Evolutionary conservation across 92 coral and sea anemone genomes (phyloP), one percentile per base, ranked within the genome.

Genomic region (Isaurus tuberculatus): DNA sequence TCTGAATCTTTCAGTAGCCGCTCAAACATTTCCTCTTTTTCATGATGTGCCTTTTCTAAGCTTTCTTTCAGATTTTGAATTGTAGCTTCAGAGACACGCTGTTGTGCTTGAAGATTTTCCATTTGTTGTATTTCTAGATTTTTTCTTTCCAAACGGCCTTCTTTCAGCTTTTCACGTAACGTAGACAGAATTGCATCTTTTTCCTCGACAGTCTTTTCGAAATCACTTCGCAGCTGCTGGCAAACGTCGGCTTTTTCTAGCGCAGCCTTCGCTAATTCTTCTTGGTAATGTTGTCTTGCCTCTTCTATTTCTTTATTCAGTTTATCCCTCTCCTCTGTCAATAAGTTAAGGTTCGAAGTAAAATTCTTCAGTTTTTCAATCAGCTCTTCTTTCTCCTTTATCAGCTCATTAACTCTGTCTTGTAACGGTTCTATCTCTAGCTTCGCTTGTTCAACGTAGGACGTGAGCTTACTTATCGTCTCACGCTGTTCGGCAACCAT

Each of bases 1-100:
- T 90, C 83, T 4, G 85, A 75, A 57, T 90, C 87, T 44, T 88
- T 85, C 72, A 83, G 26, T 10, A 95, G 66, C 40, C 92, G 88
- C 27, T 93, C 97, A 68, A 88, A 88, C 89, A 91, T 92, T 43
- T 92, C 97, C 34, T 90, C 94, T 61, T 90, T 92, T 29, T 92
- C 97, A 11, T 82, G 13, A 5, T 81, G 90, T 11, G 68, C 77
- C 79, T 79, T 92, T 73, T 92, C 94, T 28, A 90, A 57, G 46
- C 86, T 73, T 67, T 86, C 60, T 30, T 90, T 88, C 57, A 90
- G 74, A 16, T 82, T 85, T 67, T 55, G 64, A 20, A 90, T 86
- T 61, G 64, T 86, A 14, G 27, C 67, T 70, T 90, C 90, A 15
- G 55, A 73, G 69, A 26, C 22, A 0, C 8, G 73, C 28, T 83